phyloP scores from a whole-genome alignment of 2,888 invertebrate species.

The Apocheima hispidaria region DNA sequence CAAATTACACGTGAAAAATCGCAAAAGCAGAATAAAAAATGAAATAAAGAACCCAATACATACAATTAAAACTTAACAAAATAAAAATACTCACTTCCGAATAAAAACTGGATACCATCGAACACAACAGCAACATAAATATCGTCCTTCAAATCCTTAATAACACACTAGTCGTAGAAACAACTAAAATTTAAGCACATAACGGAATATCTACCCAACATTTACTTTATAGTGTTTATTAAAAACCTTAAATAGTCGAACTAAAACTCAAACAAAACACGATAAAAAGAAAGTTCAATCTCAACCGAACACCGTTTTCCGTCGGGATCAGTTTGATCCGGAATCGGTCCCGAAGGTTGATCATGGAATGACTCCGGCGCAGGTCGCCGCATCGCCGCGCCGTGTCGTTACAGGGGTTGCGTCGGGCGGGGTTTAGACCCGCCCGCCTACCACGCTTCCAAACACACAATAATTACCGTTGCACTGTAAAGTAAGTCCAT shows the following conservation, averaged over 20 bases:
- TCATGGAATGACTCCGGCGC: slow-evolving; percentile 6
- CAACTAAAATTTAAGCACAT: neutral
- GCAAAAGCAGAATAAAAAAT: neutral
- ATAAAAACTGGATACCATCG: neutral
- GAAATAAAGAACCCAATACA: neutral
- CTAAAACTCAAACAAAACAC: no score
- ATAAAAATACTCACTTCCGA: neutral
- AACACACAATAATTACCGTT: neutral
- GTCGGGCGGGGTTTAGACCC: neutral
- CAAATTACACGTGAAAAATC: neutral
- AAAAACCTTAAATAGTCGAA: no score
- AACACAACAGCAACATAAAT: neutral
- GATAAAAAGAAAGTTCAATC: neutral
- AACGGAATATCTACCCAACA: no score
- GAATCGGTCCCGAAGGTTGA: neutral
- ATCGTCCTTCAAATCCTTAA: neutral
- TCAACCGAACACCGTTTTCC: neutral
- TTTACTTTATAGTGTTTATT: no score
- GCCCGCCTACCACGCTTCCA: neutral
- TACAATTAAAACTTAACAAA: neutral
- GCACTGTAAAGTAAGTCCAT: neutral
- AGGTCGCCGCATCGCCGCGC: neutral
- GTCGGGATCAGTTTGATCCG: neutral
- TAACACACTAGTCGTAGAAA: neutral
- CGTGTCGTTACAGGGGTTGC: no score